Evolutionary conservation across 2,888 invertebrate species (phyloP).

Genomic region (Tetheella fluctuosa): DNA sequence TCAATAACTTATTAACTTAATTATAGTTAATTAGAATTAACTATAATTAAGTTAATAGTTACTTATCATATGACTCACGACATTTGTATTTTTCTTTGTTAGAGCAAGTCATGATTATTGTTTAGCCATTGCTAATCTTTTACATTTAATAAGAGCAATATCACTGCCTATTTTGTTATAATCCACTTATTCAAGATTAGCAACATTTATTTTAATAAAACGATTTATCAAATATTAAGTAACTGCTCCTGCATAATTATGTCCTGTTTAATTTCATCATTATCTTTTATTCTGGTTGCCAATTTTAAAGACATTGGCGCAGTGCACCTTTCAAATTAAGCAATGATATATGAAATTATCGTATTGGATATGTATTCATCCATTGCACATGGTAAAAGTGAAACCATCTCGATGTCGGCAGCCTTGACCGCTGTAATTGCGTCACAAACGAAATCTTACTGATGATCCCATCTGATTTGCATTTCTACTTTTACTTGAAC

Average conservation of each 20-base stretch:
- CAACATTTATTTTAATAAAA: not conserved
- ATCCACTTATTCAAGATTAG: not conserved
- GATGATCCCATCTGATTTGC: slow-evolving; percentile 53
- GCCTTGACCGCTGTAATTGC: slow-evolving; percentile 59
- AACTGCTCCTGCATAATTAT: not conserved
- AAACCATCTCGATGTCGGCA: slow-evolving; percentile 48
- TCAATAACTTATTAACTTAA: not conserved
- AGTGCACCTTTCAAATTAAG: slow-evolving; percentile 13
- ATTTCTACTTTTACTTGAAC: slow-evolving; percentile 73
- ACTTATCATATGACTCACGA: not conserved
- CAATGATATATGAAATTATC: slow-evolving; percentile 11
- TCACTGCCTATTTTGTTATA: not conserved
- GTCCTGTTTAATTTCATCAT: not conserved
- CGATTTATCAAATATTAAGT: not conserved
- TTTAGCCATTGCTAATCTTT: not conserved
- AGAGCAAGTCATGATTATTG: not conserved
- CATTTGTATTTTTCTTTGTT: not conserved
- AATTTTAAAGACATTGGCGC: not conserved
- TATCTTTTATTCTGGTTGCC: not conserved
- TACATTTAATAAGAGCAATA: not conserved
- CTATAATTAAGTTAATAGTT: not conserved
- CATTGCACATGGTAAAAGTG: slow-evolving; percentile 47
- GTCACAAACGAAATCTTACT: slow-evolving; percentile 56
- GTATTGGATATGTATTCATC: slow-evolving; percentile 1
- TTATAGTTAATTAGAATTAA: not conserved